Evolutionary conservation across 1,140 invertebrate genomes (phyloP).

Genomic region (Lucilia sericata): DNA sequence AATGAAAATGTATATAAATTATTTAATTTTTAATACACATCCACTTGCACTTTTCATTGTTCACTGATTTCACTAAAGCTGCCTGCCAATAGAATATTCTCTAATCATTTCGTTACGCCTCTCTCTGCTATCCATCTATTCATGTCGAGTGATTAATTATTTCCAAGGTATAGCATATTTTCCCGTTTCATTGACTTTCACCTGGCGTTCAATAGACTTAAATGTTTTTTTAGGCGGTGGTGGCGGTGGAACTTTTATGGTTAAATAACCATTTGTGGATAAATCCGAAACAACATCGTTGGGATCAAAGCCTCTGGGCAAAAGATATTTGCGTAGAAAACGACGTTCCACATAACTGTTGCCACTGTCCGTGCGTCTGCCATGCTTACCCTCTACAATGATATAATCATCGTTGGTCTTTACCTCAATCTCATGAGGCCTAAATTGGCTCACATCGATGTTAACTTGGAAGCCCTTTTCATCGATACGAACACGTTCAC

Average conservation of each 20-base stretch:
- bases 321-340: conserved; percentile 77
- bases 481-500: conserved; percentile 70
- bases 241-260: conserved; percentile 76
- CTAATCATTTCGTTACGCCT: neutral
- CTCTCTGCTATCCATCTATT: neutral
- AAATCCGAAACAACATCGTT: conserved; percentile 80
- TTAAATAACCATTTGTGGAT: conserved; percentile 82
- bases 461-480: conserved; percentile 84
- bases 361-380: conserved; percentile 81
- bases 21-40: neutral
- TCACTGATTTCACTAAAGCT: neutral
- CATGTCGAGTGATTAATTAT: conserved; percentile 36
- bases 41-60: conserved; percentile 6
- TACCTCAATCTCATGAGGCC: conserved; percentile 87
- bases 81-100: neutral
- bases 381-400: conserved; percentile 84
- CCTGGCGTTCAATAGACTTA: conserved; percentile 55
- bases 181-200: conserved; percentile 61
- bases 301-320: conserved; percentile 72
- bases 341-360: conserved; percentile 81
- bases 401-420: conserved; percentile 85
- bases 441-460: conserved; percentile 87
- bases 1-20: neutral
- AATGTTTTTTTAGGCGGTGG: conserved; percentile 64
- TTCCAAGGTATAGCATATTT: conserved; percentile 64